phyloP scores from a whole-genome alignment of 2,113 vertebrate genomes.

The Coptodon bakossiorum region DNA sequence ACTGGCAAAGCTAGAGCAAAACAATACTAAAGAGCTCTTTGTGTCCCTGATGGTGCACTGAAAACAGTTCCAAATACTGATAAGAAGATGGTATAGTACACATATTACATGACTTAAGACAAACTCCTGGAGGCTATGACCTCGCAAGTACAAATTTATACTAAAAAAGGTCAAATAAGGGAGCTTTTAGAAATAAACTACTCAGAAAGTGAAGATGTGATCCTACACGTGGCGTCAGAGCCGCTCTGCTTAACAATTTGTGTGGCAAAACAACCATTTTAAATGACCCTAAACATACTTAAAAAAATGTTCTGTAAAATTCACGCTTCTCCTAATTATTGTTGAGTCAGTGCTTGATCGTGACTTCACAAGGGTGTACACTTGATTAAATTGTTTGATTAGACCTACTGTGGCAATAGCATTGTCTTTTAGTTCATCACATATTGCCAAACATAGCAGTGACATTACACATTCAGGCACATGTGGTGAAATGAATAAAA shows the following conservation, averaged over 20 bases:
- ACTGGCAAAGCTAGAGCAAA: not conserved
- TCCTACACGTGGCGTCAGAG: not conserved
- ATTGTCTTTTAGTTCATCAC: conserved; percentile 22
- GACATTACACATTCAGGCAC: not conserved
- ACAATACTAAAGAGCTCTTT: not conserved
- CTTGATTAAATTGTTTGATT: conserved; percentile 6
- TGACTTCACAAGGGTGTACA: not conserved
- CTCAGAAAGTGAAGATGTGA: not conserved
- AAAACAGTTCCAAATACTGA: conserved; percentile 14
- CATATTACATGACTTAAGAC: conserved; percentile 14
- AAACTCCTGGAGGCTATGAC: not conserved
- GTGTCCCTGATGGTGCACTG: not conserved
- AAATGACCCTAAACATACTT: not conserved
- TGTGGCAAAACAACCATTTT: not conserved
- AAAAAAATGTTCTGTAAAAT: not conserved
- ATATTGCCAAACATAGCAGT: conserved; percentile 16
- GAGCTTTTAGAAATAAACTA: not conserved
- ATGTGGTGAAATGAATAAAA: conserved; percentile 61
- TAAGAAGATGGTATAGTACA: not conserved
- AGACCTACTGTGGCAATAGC: not conserved
- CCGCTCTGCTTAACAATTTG: not conserved
- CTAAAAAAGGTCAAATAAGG: rapidly evolving
- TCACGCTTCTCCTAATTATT: not conserved
- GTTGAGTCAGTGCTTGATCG: not conserved
- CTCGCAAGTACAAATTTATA: not conserved